Conservation (phyloP, 2,113 vertebrate genomes). For the Pterocles gutturalis region DNA sequence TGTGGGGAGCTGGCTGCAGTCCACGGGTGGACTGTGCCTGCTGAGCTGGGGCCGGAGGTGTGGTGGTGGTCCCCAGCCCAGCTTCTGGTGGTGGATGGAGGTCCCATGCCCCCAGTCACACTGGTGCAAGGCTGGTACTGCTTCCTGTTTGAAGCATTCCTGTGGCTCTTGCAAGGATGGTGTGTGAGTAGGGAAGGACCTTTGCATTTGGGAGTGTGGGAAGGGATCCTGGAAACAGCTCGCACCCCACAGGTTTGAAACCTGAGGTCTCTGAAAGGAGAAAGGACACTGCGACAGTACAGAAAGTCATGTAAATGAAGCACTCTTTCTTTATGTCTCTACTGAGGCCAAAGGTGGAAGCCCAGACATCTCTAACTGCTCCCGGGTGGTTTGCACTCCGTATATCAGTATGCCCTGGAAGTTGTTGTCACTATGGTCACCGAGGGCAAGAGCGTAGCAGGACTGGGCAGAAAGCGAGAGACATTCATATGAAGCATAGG, state of each 20-base stretch:
- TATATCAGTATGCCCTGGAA: neutral
- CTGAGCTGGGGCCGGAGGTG: neutral
- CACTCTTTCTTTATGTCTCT: neutral
- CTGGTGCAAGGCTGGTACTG: neutral
- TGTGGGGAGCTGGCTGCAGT: neutral
- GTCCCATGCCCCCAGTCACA: neutral
- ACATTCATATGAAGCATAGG: neutral
- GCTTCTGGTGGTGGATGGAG: neutral
- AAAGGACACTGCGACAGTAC: fast-evolving
- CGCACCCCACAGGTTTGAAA: neutral
- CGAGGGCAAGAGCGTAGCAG: neutral
- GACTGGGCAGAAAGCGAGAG: neutral
- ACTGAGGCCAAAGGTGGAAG: neutral
- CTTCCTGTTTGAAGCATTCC: neutral
- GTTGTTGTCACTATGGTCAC: neutral
- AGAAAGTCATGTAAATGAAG: neutral
- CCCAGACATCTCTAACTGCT: neutral
- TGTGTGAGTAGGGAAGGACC: neutral
- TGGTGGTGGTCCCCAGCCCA: neutral
- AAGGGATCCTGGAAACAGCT: neutral
- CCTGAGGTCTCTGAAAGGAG: neutral
- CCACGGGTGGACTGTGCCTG: neutral
- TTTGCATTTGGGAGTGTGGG: neutral
- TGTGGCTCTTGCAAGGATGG: neutral
- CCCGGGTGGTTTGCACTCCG: fast-evolving